phyloP scores from a whole-genome alignment of 2,888 invertebrate genomes.

The Himalopsyche tibetana region DNA sequence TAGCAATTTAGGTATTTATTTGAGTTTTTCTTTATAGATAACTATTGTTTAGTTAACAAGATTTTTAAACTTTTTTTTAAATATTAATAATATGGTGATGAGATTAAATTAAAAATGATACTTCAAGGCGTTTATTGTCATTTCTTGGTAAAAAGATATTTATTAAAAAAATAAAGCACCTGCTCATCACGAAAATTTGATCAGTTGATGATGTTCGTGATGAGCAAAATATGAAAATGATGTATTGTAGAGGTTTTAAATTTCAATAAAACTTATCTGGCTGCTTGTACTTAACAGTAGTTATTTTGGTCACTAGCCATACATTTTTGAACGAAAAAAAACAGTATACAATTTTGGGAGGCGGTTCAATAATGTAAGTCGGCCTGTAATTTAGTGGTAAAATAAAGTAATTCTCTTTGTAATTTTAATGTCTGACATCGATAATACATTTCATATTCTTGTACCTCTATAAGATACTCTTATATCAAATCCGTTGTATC shows the following conservation, averaged over 20 bases:
- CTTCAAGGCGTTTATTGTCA: too few species aligned
- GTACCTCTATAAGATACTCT: background rate
- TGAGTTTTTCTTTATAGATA: too few species aligned
- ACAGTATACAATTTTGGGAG: constrained; percentile 16
- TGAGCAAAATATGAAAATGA: too few species aligned
- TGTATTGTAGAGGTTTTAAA: background rate
- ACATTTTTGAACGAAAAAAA: background rate
- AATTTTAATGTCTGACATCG: background rate
- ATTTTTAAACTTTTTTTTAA: too few species aligned
- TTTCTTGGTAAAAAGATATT: too few species aligned
- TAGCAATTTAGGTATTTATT: too few species aligned
- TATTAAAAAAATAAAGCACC: too few species aligned
- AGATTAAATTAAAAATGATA: too few species aligned
- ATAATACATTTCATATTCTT: background rate
- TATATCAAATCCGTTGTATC: background rate
- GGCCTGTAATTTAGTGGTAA: background rate
- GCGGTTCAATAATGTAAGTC: constrained; percentile 41
- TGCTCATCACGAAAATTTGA: too few species aligned
- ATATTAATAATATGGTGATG: too few species aligned
- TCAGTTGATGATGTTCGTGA: too few species aligned
- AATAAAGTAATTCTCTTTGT: background rate
- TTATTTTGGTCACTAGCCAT: background rate
- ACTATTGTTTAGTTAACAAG: too few species aligned
- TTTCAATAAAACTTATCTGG: constrained; percentile 3
- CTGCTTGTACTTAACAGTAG: background rate